Percentiles rank a stretch among this genome's conserved stretches.
Conservation (phyloP, 64 coral and sea anemone genomes). For the Dendronephthya gigantea region DNA sequence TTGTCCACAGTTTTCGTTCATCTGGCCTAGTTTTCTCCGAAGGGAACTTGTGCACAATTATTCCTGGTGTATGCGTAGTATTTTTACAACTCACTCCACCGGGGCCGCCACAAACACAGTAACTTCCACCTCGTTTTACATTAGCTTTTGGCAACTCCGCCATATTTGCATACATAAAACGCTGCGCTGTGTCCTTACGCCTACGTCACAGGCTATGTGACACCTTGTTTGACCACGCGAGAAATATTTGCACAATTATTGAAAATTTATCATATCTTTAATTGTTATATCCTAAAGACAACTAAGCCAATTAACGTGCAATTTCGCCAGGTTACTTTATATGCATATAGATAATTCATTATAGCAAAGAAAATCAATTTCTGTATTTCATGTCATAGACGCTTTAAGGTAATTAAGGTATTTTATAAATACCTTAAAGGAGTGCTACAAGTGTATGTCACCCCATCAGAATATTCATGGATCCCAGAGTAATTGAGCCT, state of each 20-base stretch:
- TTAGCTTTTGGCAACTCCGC: not conserved
- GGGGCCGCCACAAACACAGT: not conserved
- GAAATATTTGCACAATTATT: not conserved
- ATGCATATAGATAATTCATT: not conserved
- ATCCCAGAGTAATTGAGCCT: constrained; percentile 55
- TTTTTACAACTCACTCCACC: constrained; percentile 5
- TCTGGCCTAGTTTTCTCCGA: not conserved
- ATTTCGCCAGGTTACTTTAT: constrained; percentile 3
- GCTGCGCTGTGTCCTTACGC: not conserved
- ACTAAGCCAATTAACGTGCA: not conserved
- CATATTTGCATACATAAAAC: not conserved
- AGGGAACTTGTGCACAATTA: not conserved
- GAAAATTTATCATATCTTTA: not conserved
- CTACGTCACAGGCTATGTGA: not conserved
- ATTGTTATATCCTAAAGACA: not conserved
- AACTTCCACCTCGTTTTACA: not conserved
- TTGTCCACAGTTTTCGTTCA: not conserved
- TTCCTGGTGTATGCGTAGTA: not conserved
- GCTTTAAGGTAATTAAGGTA: no score
- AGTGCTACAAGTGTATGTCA: constrained; percentile 43
- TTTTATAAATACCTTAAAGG: constrained; percentile 53
- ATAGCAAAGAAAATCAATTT: not conserved
- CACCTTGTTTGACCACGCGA: not conserved
- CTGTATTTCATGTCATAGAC: no score
- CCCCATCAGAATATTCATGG: constrained; percentile 49